These are phyloP conservation scores for Nephrotoma guestfalica DNA, from an alignment of 2,888 invertebrate genomes.

Conservation along the genomic window DNA sequence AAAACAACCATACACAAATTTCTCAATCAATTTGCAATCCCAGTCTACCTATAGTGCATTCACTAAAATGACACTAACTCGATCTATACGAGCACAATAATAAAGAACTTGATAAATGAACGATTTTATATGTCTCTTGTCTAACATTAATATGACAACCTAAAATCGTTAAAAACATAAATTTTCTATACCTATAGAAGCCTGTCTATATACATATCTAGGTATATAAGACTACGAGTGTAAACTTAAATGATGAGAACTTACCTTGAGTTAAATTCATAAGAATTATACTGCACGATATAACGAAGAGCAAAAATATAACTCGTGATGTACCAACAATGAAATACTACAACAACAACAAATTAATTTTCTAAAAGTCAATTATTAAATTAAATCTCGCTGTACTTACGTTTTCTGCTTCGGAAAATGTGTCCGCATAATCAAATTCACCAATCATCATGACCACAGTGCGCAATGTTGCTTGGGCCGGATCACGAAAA, in stretches of 20 bases:
- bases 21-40: background rate
- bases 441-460: constrained; percentile 45
- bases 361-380: background rate
- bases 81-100: background rate
- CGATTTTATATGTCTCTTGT: background rate
- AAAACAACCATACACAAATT: background rate
- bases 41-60: background rate
- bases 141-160: background rate
- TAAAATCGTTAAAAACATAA: background rate
- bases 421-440: constrained; percentile 31
- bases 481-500: constrained; percentile 30
- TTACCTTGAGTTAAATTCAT: constrained; percentile 34
- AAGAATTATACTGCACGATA: constrained; percentile 38
- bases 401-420: constrained; percentile 13
- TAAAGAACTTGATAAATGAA: background rate
- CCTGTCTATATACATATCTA: background rate
- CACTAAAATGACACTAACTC: background rate
- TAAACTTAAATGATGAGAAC: background rate
- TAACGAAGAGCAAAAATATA: constrained; percentile 36
- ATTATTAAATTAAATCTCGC: background rate
- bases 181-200: background rate
- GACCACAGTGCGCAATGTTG: constrained; percentile 36
- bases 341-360: constrained; percentile 13
- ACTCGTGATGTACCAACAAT: constrained; percentile 27
- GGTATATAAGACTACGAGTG: background rate